Evolutionary conservation across 2,888 invertebrate species (phyloP), one percentile per base, ranked within the genome.

Genomic region (Oscheius sp.): DNA sequence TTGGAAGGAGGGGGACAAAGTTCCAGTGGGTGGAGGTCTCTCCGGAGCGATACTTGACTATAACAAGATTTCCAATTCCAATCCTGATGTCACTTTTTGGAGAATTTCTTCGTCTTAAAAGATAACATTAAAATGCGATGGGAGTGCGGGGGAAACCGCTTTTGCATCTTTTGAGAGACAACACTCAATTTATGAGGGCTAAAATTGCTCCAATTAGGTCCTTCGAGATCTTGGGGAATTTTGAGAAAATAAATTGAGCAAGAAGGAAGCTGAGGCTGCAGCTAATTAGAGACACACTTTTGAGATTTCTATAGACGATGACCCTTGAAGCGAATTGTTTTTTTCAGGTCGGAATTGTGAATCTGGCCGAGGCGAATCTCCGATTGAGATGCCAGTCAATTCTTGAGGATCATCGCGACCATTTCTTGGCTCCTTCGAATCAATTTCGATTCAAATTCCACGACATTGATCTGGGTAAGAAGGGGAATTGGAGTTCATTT

Each of bases 391-490:
- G 79, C 53, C 79, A 77, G 46, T 75, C 74, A 0, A 46, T 77
- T 23, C 71, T 73, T 27, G 70, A 71, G 0, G 77, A 79, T 45
- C 68, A 72, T 6, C 65, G 71, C 29, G 79, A 77, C 29, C 57
- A 58, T 15, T 77, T 73, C 48, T 45, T 79, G 17, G 70, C 71
- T 25, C 70, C 71, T 5, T 53, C 69, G 63, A 67, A 65, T 27
- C 65, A 69, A 23, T 71, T 73, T n/a, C 63, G 73, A 4, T 79
- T 75, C 66, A 73, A 73, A 33, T 79, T 79, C 52, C 67, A 73
- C 46, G 77, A 77, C 57, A 75, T 77, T 67, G 74, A 76, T 68
- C 37, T 71, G 72, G 77, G 79, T 77, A 29, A 25, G 71, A 25
- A 42, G 58, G 42, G 25, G 8, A 55, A 55, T 55, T 34, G 34